Evolutionary conservation across 2,888 invertebrate genomes (phyloP).

Genomic region (Aphodius sticticus): DNA sequence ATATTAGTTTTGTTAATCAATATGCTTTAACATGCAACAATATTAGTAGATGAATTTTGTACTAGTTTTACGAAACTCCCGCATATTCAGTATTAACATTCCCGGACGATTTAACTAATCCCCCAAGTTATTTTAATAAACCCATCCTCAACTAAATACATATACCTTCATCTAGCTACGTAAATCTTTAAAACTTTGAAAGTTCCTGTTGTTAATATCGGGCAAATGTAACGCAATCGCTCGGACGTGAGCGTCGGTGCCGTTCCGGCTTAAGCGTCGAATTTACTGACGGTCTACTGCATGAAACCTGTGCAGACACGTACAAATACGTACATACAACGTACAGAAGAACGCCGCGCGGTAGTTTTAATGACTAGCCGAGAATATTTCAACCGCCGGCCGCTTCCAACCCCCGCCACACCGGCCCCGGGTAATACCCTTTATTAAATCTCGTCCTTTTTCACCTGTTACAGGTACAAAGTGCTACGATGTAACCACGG

Average conservation of each 20-base stretch:
- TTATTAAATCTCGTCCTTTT: slow-evolving; percentile 41
- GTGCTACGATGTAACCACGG: slow-evolving; percentile 56
- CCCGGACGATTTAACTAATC: neutral
- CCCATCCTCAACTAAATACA: neutral
- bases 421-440: slow-evolving; percentile 10
- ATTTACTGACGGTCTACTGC: neutral
- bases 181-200: neutral
- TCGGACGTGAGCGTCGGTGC: neutral
- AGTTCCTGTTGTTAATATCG: neutral
- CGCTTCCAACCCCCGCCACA: neutral
- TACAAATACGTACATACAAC: slow-evolving; percentile 1
- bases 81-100: neutral
- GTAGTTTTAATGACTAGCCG: slow-evolving; percentile 19
- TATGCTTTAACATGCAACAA: neutral
- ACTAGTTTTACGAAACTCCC: neutral
- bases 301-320: neutral
- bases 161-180: neutral
- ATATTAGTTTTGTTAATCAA: neutral
- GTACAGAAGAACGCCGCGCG: neutral
- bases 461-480: slow-evolving; percentile 55
- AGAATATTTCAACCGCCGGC: slow-evolving; percentile 17
- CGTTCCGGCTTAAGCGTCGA: neutral
- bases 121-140: neutral
- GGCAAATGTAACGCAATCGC: neutral
- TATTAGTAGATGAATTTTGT: neutral